Conservation (phyloP, 1,140 invertebrate genomes). For the Solenopsis invicta region DNA sequence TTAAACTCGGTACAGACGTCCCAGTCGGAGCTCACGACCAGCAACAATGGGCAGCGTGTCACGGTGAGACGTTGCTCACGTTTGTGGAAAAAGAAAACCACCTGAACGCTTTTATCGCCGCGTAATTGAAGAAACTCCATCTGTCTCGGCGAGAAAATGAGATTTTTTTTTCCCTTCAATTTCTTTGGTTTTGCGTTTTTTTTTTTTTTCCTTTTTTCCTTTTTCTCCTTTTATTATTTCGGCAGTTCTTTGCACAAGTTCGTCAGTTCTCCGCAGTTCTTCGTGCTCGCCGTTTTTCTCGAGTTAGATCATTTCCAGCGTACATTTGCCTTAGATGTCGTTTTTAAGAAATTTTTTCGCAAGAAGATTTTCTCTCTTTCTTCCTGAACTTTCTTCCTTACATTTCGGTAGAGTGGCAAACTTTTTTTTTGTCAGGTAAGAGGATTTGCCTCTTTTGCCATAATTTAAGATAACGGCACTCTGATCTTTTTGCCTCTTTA, state of each 20-base stretch:
- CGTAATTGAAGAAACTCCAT: neutral
- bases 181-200: neutral
- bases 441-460: neutral
- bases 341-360: neutral
- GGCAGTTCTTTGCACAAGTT: neutral
- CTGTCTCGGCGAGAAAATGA: neutral
- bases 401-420: neutral
- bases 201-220: too few species aligned
- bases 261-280: neutral
- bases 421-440: neutral
- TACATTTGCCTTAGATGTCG: neutral
- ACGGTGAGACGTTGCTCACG: conserved; percentile 72
- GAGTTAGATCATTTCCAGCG: neutral
- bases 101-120: too few species aligned
- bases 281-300: neutral
- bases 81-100: neutral
- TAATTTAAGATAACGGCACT: neutral
- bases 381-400: neutral
- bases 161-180: neutral
- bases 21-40: conserved; percentile 80
- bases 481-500: neutral
- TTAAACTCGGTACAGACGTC: conserved; percentile 80
- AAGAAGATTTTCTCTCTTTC: neutral
- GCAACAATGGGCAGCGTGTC: conserved; percentile 83
- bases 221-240: too few species aligned